These are phyloP conservation scores for Delia radicum DNA, from an alignment of 1,140 invertebrate species.

Conservation along the genomic window DNA sequence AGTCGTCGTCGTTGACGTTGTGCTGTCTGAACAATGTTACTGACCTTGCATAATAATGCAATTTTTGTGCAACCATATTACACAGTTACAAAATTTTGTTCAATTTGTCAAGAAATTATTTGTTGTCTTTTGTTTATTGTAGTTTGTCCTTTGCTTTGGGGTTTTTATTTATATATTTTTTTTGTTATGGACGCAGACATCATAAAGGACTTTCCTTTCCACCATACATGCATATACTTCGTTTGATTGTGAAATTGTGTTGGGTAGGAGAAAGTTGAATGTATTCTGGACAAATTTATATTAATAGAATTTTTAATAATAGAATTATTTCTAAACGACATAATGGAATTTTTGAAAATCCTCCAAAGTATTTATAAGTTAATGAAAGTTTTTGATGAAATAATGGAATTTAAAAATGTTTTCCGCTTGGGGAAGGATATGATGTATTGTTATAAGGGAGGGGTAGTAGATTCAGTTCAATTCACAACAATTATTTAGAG, in stretches of 20 bases:
- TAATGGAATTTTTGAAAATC: not conserved
- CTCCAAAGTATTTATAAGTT: not conserved
- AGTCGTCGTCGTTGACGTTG: not conserved
- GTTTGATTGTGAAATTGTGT: too few species aligned
- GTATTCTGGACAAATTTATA: not conserved
- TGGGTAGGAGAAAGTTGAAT: not conserved
- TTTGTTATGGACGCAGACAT: too few species aligned
- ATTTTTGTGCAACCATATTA: constrained; percentile 11
- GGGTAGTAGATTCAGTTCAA: too few species aligned
- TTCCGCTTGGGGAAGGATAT: too few species aligned
- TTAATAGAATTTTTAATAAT: not conserved
- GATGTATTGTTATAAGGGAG: too few species aligned
- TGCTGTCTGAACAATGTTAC: constrained; percentile 4
- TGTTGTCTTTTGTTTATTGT: not conserved
- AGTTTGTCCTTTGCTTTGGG: not conserved
- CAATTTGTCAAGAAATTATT: constrained; percentile 1
- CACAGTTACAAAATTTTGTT: not conserved
- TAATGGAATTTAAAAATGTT: too few species aligned
- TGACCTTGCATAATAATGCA: constrained; percentile 22
- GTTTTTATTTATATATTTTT: too few species aligned
- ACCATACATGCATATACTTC: too few species aligned
- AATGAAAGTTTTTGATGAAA: too few species aligned
- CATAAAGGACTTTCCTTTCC: too few species aligned
- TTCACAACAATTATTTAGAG: too few species aligned
- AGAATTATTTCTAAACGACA: not conserved